These are phyloP conservation scores for Gila orcuttii DNA, from an alignment of 2,113 vertebrate species.

Conservation along the genomic window DNA sequence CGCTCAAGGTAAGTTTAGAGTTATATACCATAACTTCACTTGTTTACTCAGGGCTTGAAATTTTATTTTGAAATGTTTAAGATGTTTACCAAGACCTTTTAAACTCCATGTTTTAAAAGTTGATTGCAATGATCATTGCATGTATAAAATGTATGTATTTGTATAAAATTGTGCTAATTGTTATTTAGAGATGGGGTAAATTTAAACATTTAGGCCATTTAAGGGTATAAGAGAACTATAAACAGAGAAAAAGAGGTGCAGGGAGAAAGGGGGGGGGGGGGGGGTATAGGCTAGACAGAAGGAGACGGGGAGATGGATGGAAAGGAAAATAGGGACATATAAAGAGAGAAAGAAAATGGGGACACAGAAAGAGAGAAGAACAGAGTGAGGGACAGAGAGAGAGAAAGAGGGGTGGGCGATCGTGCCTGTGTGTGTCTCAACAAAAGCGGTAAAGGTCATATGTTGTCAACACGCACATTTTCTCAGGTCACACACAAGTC, in stretches of 20 bases:
- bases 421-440: neutral
- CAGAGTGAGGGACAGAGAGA: neutral
- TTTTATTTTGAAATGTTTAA: neutral
- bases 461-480: conserved; percentile 42
- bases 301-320: neutral
- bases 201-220: neutral
- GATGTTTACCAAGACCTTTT: neutral
- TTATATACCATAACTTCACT: neutral
- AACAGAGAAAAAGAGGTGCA: neutral
- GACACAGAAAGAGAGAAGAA: neutral
- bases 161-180: too few relatives aligned
- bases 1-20: conserved; percentile 81
- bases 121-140: neutral
- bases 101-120: neutral
- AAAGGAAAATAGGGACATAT: neutral
- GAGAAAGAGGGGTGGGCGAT: neutral
- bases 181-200: neutral
- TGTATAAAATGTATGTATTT: neutral
- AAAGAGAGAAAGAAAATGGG: neutral
- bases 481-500: conserved; percentile 42
- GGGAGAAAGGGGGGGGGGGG: neutral
- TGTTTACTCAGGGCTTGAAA: neutral
- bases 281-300: neutral
- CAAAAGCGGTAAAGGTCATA: conserved; percentile 38
- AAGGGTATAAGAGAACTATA: neutral